Conservation (phyloP, 2,888 invertebrate genomes). For the Apotomis turbidana region DNA sequence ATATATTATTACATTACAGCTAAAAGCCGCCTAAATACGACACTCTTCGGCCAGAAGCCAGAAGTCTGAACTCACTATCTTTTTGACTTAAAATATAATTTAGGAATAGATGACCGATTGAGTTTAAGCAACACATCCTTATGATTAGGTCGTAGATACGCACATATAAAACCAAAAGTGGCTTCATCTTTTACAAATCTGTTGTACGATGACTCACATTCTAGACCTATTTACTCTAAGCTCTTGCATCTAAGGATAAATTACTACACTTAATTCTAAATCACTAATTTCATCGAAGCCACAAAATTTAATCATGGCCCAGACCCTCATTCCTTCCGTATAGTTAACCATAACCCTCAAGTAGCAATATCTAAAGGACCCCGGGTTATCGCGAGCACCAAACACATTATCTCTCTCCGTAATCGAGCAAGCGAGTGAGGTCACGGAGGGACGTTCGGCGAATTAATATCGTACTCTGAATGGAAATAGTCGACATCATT, state of each 20-base stretch:
- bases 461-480: constrained; percentile 61
- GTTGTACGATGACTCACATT: too few species aligned
- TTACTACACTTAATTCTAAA: not conserved
- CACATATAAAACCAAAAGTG: too few species aligned
- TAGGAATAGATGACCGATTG: too few species aligned
- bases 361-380: not conserved
- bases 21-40: too few species aligned
- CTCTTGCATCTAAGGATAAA: not conserved
- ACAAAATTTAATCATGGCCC: not conserved
- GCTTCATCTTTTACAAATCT: too few species aligned
- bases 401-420: constrained; percentile 27
- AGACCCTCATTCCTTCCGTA: not conserved
- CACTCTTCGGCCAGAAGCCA: too few species aligned
- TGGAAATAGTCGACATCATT: constrained; percentile 57
- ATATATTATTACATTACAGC: too few species aligned
- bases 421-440: constrained; percentile 24
- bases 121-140: too few species aligned
- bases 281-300: not conserved
- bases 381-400: constrained; percentile 9
- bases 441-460: constrained; percentile 45
- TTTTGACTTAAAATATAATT: too few species aligned
- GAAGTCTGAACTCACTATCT: too few species aligned
- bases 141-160: too few species aligned
- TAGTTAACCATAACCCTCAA: not conserved
- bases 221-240: too few species aligned